These are phyloP conservation scores for Tridacna gigas DNA, from an alignment of 2,888 invertebrate genomes.

Conservation along the genomic window DNA sequence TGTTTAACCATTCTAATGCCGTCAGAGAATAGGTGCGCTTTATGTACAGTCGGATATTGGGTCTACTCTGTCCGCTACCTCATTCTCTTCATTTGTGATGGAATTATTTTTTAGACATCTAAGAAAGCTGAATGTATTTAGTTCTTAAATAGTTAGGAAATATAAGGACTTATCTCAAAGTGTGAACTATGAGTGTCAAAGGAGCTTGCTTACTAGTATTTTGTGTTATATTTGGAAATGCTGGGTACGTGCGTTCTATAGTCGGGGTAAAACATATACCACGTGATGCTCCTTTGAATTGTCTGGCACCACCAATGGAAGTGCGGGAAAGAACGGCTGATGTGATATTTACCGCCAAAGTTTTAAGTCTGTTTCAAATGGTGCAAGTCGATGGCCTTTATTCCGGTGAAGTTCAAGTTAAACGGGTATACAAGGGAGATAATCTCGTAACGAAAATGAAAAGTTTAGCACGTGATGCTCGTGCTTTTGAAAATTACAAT, in stretches of 20 bases:
- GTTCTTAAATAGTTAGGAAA: no score
- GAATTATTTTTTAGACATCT: no score
- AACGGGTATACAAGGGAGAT: constrained; percentile 54
- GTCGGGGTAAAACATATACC: neutral
- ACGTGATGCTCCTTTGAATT: neutral
- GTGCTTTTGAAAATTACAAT: constrained; percentile 29
- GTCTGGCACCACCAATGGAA: constrained; percentile 1
- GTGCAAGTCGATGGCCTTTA: constrained; percentile 17
- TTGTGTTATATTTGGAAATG: neutral
- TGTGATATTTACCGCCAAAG: constrained; percentile 46
- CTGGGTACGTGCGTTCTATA: neutral
- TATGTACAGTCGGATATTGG: no score
- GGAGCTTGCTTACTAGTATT: neutral
- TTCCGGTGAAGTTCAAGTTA: constrained; percentile 50
- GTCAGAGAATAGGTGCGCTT: no score
- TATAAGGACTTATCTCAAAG: no score
- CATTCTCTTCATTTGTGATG: no score
- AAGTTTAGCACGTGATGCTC: constrained; percentile 10
- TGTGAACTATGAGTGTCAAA: no score
- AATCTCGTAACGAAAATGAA: constrained; percentile 22
- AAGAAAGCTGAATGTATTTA: no score
- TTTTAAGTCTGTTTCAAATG: constrained; percentile 25
- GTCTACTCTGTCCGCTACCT: no score
- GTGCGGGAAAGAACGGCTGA: constrained; percentile 20
- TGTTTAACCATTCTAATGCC: no score